Evolutionary conservation across 2,888 invertebrate species (phyloP).

Genomic region (Pycnomerus fuliginosus): DNA sequence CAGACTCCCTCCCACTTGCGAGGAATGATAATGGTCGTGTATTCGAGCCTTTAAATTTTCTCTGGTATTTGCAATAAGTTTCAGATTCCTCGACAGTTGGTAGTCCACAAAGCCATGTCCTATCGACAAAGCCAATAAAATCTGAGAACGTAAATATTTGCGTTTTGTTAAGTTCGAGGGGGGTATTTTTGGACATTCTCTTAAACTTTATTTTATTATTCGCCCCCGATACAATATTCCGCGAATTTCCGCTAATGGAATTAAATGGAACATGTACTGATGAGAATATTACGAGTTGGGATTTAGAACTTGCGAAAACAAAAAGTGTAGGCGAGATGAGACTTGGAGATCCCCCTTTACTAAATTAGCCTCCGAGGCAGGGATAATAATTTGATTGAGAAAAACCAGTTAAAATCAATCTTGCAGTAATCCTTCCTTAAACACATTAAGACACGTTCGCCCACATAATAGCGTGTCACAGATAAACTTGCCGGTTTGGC

Average conservation of each 20-base stretch:
- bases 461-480: slow-evolving; percentile 19
- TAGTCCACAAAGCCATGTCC: slow-evolving; percentile 21
- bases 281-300: slow-evolving; percentile 18
- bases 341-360: too few relatives aligned
- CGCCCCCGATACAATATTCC: too few relatives aligned
- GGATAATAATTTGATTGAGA: background rate
- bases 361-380: too few relatives aligned
- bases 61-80: slow-evolving; percentile 24
- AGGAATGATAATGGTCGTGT: too few relatives aligned
- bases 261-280: slow-evolving; percentile 27
- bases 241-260: slow-evolving; percentile 25
- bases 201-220: too few relatives aligned
- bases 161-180: slow-evolving; percentile 14
- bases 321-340: too few relatives aligned
- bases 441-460: slow-evolving; percentile 23
- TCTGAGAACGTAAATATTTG: slow-evolving; percentile 19
- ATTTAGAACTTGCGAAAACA: slow-evolving; percentile 18
- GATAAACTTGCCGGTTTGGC: slow-evolving; percentile 21
- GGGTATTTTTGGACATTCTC: too few relatives aligned
- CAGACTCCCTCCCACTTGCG: background rate
- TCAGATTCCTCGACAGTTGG: slow-evolving; percentile 23
- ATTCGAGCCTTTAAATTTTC: too few relatives aligned
- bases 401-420: slow-evolving; percentile 16
- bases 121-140: slow-evolving; percentile 23
- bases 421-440: slow-evolving; percentile 14